These are phyloP conservation scores for Arvicanthis niloticus DNA, from an alignment of 2,113 vertebrate species.

Conservation along the genomic window DNA sequence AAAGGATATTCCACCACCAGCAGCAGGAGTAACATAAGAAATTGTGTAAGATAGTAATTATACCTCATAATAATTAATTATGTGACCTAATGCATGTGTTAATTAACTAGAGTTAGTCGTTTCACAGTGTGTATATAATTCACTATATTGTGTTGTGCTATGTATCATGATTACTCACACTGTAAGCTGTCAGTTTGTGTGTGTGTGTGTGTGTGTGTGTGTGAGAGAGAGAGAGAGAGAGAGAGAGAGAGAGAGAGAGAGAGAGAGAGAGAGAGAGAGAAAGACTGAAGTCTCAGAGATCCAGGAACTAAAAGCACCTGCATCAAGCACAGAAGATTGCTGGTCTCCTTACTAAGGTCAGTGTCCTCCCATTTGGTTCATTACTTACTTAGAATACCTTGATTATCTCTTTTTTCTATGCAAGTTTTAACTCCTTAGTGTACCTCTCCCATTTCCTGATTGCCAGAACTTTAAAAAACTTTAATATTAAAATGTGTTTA, in stretches of 20 bases:
- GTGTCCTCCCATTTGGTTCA: background rate
- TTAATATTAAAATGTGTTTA: background rate
- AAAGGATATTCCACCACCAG: background rate
- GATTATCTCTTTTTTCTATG: background rate
- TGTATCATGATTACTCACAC: background rate
- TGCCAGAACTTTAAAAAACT: background rate
- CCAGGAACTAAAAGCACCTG: background rate
- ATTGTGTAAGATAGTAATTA: background rate
- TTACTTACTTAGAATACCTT: background rate
- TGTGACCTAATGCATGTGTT: background rate
- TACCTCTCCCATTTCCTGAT: background rate
- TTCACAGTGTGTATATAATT: background rate
- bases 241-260: background rate
- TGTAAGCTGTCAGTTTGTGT: background rate
- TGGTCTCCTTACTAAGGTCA: background rate
- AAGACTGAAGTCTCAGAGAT: background rate
- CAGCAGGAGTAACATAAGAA: slow-evolving; percentile 40
- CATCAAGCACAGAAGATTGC: background rate
- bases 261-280: too few relatives aligned
- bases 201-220: background rate
- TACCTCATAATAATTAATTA: background rate
- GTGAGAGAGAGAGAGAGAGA: background rate
- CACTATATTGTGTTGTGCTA: background rate
- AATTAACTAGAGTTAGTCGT: background rate
- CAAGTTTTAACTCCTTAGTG: background rate